These are phyloP conservation scores for Isaurus tuberculatus DNA, from an alignment of 92 coral and sea anemone genomes.

Conservation along the genomic window DNA sequence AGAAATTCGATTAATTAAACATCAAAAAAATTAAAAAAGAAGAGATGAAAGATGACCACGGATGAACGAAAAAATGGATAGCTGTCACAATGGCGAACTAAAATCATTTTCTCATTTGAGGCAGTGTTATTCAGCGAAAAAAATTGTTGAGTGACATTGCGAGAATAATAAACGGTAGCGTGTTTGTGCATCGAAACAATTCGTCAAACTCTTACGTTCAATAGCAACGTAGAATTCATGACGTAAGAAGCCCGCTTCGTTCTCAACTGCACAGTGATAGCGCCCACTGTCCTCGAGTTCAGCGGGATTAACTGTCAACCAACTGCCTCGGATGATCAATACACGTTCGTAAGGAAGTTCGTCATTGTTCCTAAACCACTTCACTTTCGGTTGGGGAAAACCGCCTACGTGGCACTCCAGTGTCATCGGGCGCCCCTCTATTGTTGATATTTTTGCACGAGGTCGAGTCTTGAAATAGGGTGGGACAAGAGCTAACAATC, in stretches of 20 bases:
- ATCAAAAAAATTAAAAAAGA: neutral
- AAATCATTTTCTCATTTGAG: neutral
- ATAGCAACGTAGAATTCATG: slow-evolving; percentile 44
- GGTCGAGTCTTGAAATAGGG: slow-evolving; percentile 46
- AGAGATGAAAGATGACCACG: neutral
- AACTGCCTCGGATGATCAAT: slow-evolving; percentile 43
- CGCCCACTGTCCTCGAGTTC: slow-evolving; percentile 41
- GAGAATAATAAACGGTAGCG: neutral
- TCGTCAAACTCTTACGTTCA: slow-evolving; percentile 33
- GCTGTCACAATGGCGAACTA: neutral
- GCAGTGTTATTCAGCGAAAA: neutral
- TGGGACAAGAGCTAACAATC: slow-evolving; percentile 27
- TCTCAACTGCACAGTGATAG: slow-evolving; percentile 38
- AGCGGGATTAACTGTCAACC: slow-evolving; percentile 47
- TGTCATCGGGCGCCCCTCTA: slow-evolving; percentile 34
- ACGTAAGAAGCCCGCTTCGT: slow-evolving; percentile 34
- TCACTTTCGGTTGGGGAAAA: slow-evolving; percentile 42
- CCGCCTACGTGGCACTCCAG: slow-evolving; percentile 48
- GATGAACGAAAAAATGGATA: slow-evolving; percentile 1
- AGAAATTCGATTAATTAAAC: neutral
- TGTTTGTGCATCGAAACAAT: neutral
- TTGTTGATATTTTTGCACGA: slow-evolving; percentile 36
- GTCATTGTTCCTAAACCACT: slow-evolving; percentile 30
- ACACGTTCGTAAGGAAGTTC: slow-evolving; percentile 40
- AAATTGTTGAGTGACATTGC: neutral